Evolutionary conservation across 2,797 vertebrate species (phyloP).

Genomic region (Antrozous pallidus): DNA sequence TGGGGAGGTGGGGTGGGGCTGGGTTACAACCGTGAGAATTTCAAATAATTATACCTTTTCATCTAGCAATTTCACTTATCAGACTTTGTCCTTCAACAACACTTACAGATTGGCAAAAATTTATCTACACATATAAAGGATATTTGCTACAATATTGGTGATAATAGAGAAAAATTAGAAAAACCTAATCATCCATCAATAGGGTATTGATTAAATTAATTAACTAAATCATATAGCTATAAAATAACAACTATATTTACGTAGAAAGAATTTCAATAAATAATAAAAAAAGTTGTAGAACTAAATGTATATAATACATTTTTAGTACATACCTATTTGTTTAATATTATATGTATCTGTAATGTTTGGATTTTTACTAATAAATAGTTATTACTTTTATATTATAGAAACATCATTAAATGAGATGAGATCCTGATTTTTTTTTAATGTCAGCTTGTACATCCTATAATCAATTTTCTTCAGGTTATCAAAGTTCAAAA

Average conservation of each 20-base stretch:
- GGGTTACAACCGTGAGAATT: constrained; percentile 13
- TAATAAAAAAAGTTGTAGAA: background rate
- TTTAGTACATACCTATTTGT: constrained; percentile 32
- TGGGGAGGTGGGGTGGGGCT: background rate
- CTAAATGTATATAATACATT: background rate
- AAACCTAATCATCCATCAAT: background rate
- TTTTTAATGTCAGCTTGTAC: background rate
- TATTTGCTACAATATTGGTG: background rate
- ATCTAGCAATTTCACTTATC: constrained; percentile 4
- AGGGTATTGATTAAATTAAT: constrained; percentile 34
- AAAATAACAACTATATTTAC: background rate
- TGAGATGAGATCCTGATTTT: background rate
- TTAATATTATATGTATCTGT: background rate
- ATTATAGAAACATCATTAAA: constrained; percentile 31
- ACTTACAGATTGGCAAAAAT: constrained; percentile 23
- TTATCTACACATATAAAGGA: background rate
- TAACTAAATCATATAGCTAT: background rate
- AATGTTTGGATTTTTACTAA: constrained; percentile 43
- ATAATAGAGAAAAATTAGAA: constrained; percentile 35
- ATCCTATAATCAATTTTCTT: background rate
- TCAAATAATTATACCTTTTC: constrained; percentile 26
- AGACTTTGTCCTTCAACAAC: constrained; percentile 41
- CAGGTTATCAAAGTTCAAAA: constrained; percentile 1
- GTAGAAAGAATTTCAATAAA: background rate
- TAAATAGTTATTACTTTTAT: constrained; percentile 6